Evolutionary conservation across 53 echinoderm and acorn worm genomes (phyloP), one percentile per base, ranked within the genome.

Genomic region (Echinometra lucunter): DNA sequence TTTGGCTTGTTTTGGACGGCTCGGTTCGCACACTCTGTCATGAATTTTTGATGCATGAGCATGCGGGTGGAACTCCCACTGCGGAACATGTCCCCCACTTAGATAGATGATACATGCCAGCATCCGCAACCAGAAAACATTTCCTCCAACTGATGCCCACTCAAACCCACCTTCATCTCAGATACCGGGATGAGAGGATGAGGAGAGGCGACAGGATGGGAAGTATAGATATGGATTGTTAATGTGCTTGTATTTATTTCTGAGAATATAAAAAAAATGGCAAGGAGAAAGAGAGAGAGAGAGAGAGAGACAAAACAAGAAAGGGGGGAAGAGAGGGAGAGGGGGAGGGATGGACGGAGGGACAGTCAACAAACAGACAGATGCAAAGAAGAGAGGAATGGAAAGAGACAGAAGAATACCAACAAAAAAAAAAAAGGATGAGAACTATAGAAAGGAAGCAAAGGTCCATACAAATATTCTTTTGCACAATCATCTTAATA

Each of bases 21-120:
- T 27, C 45, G 89, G n/a, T 37, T 89, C 91, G 45, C 91, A 91
- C 91, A 91, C 25, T 91, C 91, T 66, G 91, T 91, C 91, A 91
- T 44, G 45, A 66, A 91, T 66, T 44, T 44, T 66, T 91, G 91
- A 91, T 91, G 91, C 91, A 91, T 67, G 91, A 45, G 91, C 91
- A 91, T 91, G 91, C 70, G 69, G 5, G 19, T 38, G 18, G 91
- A 69, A 91, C 91, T 91, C 91, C 91, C 91, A 91, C 91, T 66
- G 69, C 44, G 91, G 66, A 67, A 91, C 91, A 91, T 45, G 45
- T 44, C 70, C 45, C 91, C 91, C 30, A 45, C 91, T 44, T 66
- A 15, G 91, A 58, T 66, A 15, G 91, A 58, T 69, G 66, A 28
- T 67, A 66, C 91, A 38, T n/a, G 69, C 69, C 67, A 28, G 2